These are phyloP conservation scores for Abramis brama DNA, from an alignment of 2,113 vertebrate genomes.

Conservation along the genomic window DNA sequence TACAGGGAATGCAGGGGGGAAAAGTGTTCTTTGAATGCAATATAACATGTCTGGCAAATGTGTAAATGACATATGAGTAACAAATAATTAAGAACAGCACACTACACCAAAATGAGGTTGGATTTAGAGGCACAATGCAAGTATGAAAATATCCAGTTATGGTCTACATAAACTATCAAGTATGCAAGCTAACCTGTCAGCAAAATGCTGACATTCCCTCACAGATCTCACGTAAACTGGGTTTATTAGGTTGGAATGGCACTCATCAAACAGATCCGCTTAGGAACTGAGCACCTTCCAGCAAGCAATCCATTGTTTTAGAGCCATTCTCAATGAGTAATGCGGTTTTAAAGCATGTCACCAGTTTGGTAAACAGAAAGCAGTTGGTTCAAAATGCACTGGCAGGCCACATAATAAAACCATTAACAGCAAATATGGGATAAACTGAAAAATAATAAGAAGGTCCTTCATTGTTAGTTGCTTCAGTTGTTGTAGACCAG, in stretches of 20 bases:
- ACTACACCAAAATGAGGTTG: background rate
- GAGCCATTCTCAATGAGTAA: conserved; percentile 10
- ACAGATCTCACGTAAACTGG: background rate
- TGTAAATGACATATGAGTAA: background rate
- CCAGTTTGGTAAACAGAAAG: conserved; percentile 39
- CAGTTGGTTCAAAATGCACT: conserved; percentile 60
- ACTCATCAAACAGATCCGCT: background rate
- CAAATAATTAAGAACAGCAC: background rate
- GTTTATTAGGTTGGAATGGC: background rate
- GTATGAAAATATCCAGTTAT: background rate
- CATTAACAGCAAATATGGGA: conserved; percentile 44
- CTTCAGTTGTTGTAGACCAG: conserved; percentile 40
- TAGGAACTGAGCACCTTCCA: conserved; percentile 12
- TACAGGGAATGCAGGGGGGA: background rate
- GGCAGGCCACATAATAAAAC: conserved; percentile 67
- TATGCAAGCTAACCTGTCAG: background rate
- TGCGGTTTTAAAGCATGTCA: conserved; percentile 31
- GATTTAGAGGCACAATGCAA: conserved; percentile 13
- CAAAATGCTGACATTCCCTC: conserved; percentile 9
- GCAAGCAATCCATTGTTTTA: background rate
- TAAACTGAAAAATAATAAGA: background rate
- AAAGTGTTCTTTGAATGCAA: background rate
- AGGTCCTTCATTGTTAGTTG: conserved; percentile 39
- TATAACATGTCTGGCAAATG: background rate
- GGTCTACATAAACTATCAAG: conserved; percentile 4